phyloP scores from a whole-genome alignment of 1,140 invertebrate species.

The Conopomorpha cramerella region DNA sequence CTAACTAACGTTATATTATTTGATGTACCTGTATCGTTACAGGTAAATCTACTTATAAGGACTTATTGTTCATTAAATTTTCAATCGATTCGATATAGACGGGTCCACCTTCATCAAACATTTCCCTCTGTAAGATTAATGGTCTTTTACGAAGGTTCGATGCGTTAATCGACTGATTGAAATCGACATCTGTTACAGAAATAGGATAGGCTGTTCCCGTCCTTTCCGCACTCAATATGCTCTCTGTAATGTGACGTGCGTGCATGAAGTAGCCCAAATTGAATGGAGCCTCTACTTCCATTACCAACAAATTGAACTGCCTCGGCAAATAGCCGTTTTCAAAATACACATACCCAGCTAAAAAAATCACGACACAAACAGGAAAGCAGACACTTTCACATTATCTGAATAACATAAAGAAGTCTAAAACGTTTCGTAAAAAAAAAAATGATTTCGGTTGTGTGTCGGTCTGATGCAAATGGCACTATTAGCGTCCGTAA shows the following conservation, averaged over 20 bases:
- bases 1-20: too few relatives aligned
- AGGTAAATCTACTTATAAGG: too few relatives aligned
- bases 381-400: slow-evolving; percentile 18
- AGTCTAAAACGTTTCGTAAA: slow-evolving; percentile 21
- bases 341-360: too few relatives aligned
- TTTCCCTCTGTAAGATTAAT: slow-evolving; percentile 14
- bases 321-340: too few relatives aligned
- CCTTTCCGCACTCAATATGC: slow-evolving; percentile 27
- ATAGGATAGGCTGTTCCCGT: slow-evolving; percentile 16
- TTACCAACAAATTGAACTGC: too few relatives aligned
- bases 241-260: slow-evolving; percentile 27
- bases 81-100: too few relatives aligned
- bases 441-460: slow-evolving; percentile 31
- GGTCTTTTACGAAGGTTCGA: slow-evolving; percentile 13
- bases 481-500: slow-evolving; percentile 41
- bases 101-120: too few relatives aligned
- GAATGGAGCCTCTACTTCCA: too few relatives aligned
- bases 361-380: too few relatives aligned
- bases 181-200: slow-evolving; percentile 39
- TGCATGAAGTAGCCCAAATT: too few relatives aligned
- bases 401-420: slow-evolving; percentile 21
- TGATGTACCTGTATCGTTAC: too few relatives aligned
- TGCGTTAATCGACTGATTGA: slow-evolving; percentile 32
- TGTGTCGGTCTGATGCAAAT: slow-evolving; percentile 16
- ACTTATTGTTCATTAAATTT: too few relatives aligned